Evolutionary conservation across 2,113 vertebrate species (phyloP), one percentile per base, ranked within the genome.

Genomic region (Odocoileus virginianus): DNA sequence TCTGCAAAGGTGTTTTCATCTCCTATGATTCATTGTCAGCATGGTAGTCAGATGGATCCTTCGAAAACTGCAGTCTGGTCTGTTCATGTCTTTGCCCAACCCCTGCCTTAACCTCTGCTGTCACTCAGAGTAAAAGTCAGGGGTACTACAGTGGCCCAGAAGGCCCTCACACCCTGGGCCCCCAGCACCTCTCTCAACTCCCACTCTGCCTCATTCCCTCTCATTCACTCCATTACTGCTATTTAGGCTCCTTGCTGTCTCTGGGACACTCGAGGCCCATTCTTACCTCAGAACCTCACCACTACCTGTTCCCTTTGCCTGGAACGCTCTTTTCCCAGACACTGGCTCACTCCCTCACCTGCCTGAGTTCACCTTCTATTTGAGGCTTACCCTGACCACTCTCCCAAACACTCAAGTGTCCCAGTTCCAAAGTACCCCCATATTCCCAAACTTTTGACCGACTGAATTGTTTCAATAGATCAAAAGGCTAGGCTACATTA

Each of bases 1-100:
- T 76, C 87, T 78, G 19, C 58, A 67, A 67, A 43, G 47, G n/a
- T 83, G 50, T 94, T 89, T 85, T 86, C 43, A 60, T 81, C 19
- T 8, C 3, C 45, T 54, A 14, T 15, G 25, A n/a, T 45, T 30
- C 57, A 7, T n/a, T 81, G 15, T 93, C 52, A 50, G 25, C 36
- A 14, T 2, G 21, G n/a, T 16, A 82, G 23, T 30, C 82, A 76
- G 43, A 91, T 10, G 28, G 47, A 17, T 40, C 45, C 52, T 89
- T 86, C 89, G 54, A 67, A 89, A 92, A 81, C 11, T 21, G 1
- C 43, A 2, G n/a, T 54, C 4, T 83, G 43, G 13, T 84, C 10
- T 64, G 67, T 76, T 58, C 16, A n/a, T 4, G 58, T 17, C 23
- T 81, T 30, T 91, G 36, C 3, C 43, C n/a, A 89, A 7, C 2